Evolutionary conservation across 2,888 invertebrate genomes (phyloP).

Genomic region (Rapana venosa): DNA sequence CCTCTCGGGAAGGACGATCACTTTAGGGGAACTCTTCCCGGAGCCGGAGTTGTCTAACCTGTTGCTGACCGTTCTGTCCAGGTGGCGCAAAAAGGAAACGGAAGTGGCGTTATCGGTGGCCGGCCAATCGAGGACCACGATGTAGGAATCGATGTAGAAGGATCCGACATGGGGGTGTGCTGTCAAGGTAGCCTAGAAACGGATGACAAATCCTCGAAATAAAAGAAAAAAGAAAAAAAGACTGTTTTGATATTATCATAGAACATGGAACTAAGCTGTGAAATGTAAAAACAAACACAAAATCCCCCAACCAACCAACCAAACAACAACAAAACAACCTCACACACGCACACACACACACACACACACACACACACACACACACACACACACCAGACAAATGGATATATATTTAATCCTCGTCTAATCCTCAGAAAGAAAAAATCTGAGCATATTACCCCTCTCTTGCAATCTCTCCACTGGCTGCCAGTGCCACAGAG

Average conservation of each 20-base stretch:
- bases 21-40: neutral
- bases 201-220: no score
- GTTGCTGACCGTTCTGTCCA: slow-evolving; percentile 1
- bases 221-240: no score
- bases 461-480: no score
- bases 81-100: slow-evolving; percentile 20
- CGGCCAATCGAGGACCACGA: neutral
- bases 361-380: no score
- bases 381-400: no score
- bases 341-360: no score
- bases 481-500: no score
- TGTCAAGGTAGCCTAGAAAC: neutral
- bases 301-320: no score
- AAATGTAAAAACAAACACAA: neutral
- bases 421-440: no score
- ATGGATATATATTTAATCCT: neutral
- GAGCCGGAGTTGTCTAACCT: neutral
- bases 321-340: no score
- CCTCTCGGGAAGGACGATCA: neutral
- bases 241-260: neutral
- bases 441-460: no score
- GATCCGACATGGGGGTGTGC: neutral
- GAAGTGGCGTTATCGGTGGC: neutral
- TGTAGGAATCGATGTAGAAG: neutral
- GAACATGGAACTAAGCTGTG: neutral